These are phyloP conservation scores for Chorisops tibialis DNA, from an alignment of 2,888 invertebrate species.

Conservation along the genomic window DNA sequence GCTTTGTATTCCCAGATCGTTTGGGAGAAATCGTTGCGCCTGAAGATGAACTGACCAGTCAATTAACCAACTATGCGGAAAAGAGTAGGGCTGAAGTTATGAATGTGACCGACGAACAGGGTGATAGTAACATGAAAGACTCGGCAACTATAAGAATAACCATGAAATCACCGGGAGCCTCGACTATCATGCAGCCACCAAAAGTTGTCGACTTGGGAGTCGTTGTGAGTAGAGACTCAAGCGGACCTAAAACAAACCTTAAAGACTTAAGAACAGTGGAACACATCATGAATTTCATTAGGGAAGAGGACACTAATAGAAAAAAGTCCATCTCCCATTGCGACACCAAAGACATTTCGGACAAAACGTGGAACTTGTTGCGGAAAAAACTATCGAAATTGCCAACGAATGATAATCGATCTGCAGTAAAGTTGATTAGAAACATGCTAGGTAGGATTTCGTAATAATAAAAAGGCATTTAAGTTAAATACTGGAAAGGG, in stretches of 20 bases:
- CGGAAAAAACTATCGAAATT: conserved; percentile 40
- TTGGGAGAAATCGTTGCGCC: conserved; percentile 26
- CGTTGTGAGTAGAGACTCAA: conserved; percentile 31
- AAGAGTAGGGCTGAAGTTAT: no score
- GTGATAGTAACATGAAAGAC: no score
- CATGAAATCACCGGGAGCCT: no score
- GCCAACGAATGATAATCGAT: conserved; percentile 37
- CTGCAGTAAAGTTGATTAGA: conserved; percentile 42
- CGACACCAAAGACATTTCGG: conserved; percentile 40
- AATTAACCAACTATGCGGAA: no score
- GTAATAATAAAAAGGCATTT: not conserved
- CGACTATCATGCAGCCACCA: not conserved
- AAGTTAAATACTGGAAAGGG: no score
- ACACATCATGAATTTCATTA: conserved; percentile 42
- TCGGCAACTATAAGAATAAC: no score
- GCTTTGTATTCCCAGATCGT: conserved; percentile 37
- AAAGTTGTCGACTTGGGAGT: conserved; percentile 32
- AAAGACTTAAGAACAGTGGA: conserved; percentile 39
- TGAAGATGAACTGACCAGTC: no score
- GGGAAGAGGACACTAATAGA: conserved; percentile 40
- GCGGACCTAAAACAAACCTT: conserved; percentile 34
- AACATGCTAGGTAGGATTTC: not conserved
- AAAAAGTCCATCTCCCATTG: conserved; percentile 35
- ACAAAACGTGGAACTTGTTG: conserved; percentile 46
- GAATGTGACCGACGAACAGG: no score